Evolutionary conservation across 1,140 invertebrate genomes (phyloP), one percentile per base, ranked within the genome.

Genomic region (Vanessa atalanta): DNA sequence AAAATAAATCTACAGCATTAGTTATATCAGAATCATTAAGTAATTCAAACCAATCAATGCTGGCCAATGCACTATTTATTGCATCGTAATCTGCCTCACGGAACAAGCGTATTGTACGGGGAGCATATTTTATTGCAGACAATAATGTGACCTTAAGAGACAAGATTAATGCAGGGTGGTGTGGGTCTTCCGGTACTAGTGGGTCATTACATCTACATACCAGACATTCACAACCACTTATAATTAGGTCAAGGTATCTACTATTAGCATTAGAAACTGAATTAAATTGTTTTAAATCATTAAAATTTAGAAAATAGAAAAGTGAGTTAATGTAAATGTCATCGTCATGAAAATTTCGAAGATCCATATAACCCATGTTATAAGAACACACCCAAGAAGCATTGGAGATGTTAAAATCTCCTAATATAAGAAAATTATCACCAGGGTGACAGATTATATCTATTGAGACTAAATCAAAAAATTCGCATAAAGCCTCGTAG

Each of bases 221-320:
- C 55, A 57, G 12, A 48, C 47, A 48, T 48, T 48, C 47, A 48
- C 47, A 48, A 48, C 14, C 47, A 48, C 47, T 48, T 64, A 64
- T 64, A 31, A 64, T 64, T 64, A 64, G n/a, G 61, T 64, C 61
- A 64, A 64, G 61, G 61, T 64, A 64, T 64, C 61, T 64, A 31
- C 61, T 64, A 31, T 64, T 64, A 64, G n/a, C 26, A 64, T 64
- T 48, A 48, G 47, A 14, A 48, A 48, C 14, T 14, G 47, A 48
- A 48, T 48, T 48, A 48, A 48, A 48, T 48, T 48, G 47, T 14
- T 48, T 48, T 48, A 48, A 48, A 48, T 48, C 47, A 48, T 31
- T 31, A 31, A 31, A 31, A 31, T 31, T 31, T 31, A 31, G 26
- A 31, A 31, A 31, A 31, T 31, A 48, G 47, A 48, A 48, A 48